phyloP scores from a whole-genome alignment of 2,797 vertebrate species.

The Alca torda region DNA sequence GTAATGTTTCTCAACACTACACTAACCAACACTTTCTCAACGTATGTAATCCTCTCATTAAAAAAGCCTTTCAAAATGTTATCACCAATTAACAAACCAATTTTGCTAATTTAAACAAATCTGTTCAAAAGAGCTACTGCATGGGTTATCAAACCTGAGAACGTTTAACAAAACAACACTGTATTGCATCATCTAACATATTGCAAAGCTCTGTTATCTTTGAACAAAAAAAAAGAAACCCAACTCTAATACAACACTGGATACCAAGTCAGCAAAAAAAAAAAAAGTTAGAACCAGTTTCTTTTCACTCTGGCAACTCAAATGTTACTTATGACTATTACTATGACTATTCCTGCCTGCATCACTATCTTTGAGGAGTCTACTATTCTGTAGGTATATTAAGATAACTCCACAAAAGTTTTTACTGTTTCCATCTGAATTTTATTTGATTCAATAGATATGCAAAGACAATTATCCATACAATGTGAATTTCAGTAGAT shows the following conservation, averaged over 20 bases:
- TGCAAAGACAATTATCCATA: neutral
- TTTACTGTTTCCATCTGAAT: neutral
- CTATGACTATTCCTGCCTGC: neutral
- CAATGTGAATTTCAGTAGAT: neutral
- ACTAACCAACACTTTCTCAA: neutral
- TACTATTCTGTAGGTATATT: neutral
- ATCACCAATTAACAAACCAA: neutral
- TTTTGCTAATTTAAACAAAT: neutral
- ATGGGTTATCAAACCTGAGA: neutral
- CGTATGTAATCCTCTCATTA: neutral
- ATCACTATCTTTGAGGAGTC: neutral
- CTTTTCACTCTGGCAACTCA: neutral
- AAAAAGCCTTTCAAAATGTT: neutral
- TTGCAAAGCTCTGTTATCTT: neutral
- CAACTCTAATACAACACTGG: neutral
- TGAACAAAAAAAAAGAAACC: neutral
- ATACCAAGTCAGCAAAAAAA: neutral
- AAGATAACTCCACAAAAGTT: neutral
- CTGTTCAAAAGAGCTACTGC: neutral
- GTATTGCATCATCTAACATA: neutral
- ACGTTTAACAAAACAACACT: neutral
- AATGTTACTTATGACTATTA: neutral
- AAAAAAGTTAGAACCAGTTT: neutral
- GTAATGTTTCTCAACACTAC: neutral
- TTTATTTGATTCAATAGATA: neutral